Evolutionary conservation across 2,113 vertebrate genomes (phyloP), one percentile per base, ranked within the genome.

Genomic region (Orientallactaga bullata): DNA sequence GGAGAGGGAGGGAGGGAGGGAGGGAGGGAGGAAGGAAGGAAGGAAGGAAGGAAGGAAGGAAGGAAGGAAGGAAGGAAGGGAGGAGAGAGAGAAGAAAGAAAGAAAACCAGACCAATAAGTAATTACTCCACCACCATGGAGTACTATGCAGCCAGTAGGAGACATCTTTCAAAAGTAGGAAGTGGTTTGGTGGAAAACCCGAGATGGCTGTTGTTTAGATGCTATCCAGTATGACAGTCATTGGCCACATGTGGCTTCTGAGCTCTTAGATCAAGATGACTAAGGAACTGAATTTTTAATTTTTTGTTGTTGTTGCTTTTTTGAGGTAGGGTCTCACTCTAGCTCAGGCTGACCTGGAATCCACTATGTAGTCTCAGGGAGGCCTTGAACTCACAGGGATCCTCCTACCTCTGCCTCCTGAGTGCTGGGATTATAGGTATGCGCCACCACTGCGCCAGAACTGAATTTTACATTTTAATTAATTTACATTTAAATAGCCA

Each of bases 401-500:
- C 42, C 42, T 8, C 42, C 42, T 47, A 47, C 42, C 42, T 6
- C 42, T 47, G 42, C 42, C 42, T 47, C 42, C 42, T 8, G 8
- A 47, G 42, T 47, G 42, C 42, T 47, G 42, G 42, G 42, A 8
- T 47, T 47, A 47, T 47, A 47, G 42, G 42, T 47, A 47, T 47
- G 42, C 8, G 42, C 42, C 42, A 47, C 42, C 42, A 47, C 42
- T 8, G 8, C 8, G 39, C 5, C 18, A 35, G 37, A 76, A 15
- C 74, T 68, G 61, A 92, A 86, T 68, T 90, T 94, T 90, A 68
- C 55, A 88, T 87, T 95, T 71, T 88, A 85, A 86, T 86, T 90
- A 61, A 96, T 95, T 71, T 73, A 81, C 86, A 68, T 94, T 93
- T 95, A 91, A 97, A 90, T 30, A 94, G 90, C 85, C 90, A 91